Base-by-base conservation (phyloP, 2,113 vertebrate species). In the Gallinago media region DNA sequence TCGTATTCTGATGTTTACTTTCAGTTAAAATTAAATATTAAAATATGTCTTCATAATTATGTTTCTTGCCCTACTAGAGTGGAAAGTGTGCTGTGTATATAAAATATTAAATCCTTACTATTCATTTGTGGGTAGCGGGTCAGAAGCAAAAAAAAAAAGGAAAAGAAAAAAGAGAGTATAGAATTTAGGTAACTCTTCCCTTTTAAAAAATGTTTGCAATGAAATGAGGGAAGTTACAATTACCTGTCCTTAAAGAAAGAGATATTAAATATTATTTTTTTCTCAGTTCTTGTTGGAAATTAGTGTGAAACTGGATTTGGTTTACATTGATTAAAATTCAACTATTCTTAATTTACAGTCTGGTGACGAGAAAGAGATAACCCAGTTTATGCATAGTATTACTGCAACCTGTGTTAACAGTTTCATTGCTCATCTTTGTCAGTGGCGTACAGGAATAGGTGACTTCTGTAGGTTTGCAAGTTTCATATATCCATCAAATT, bases 1-100 rank as follows among this genome's bases (percentile, higher is more conserved):
- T 84, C 85, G 47, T 66, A 89, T 40, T 89, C 87, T 56, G 34
- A 54, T 87, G 38, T 94, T 91, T 89, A 78, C 17, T 94, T 94
- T 84, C 47, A 81, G 61, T 29, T 63, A 23, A 66, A 91, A 85
- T 95, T 63, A 94, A 91, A 94, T 97, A 91, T 92, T 91, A 72
- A 95, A 85, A 71, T 71, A 70, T 47, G 61, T 81, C 81, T 88
- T 85, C 31, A 47, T 81, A 83, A 92, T 68, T 95, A 76, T 75
- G 66, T 93, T 87, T 84, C 19, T 34, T 85, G 12, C 25, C 38
- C n/a, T 88, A 50, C 50, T 79, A 66, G 38, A 82, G 73, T 93
- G 56, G 94, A 92, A 95, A 89, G 25, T 79, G 21, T 80, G 36
- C 31, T 58, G 23, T 56, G 27, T 52, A 36, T 75, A 95, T 95